These are phyloP conservation scores for Callyntrura sp. DNA, from an alignment of 2,888 invertebrate species.

Conservation along the genomic window DNA sequence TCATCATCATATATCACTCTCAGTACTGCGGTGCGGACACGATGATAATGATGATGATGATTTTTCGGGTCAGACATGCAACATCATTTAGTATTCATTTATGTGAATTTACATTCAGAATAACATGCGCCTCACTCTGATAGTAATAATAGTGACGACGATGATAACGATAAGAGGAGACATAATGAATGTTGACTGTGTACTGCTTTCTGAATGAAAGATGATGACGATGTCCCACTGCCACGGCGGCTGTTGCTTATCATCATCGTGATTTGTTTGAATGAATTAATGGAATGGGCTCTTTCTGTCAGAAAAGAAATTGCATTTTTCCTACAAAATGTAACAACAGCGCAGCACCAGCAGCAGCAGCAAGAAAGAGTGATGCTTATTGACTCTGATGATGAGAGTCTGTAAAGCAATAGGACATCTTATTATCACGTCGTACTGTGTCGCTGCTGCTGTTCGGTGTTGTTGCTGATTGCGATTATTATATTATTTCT, in stretches of 20 bases:
- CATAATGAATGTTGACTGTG: slow-evolving; percentile 60
- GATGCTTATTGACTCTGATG: slow-evolving; percentile 34
- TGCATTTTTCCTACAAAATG: slow-evolving; percentile 42
- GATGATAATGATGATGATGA: slow-evolving; percentile 21
- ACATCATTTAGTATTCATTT: slow-evolving; percentile 20
- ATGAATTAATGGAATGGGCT: slow-evolving; percentile 45
- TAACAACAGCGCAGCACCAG: too few relatives aligned
- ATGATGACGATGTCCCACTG: neutral
- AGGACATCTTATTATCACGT: neutral
- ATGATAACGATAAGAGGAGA: slow-evolving; percentile 11
- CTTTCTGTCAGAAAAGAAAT: slow-evolving; percentile 44
- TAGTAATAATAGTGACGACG: too few relatives aligned
- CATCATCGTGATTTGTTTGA: slow-evolving; percentile 59
- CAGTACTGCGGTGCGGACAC: too few relatives aligned
- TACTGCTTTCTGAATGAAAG: slow-evolving; percentile 44
- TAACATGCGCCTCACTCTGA: too few relatives aligned
- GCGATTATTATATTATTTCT: too few relatives aligned
- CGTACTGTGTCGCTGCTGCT: slow-evolving; percentile 11
- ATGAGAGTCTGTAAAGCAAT: too few relatives aligned
- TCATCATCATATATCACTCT: slow-evolving; percentile 42
- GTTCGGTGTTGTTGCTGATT: neutral
- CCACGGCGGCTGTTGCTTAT: too few relatives aligned
- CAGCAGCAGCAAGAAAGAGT: neutral
- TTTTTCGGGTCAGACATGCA: slow-evolving; percentile 64
- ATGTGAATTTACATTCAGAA: too few relatives aligned